Conservation (phyloP, 2,113 vertebrate species). For the Pseudorasbora parva region DNA sequence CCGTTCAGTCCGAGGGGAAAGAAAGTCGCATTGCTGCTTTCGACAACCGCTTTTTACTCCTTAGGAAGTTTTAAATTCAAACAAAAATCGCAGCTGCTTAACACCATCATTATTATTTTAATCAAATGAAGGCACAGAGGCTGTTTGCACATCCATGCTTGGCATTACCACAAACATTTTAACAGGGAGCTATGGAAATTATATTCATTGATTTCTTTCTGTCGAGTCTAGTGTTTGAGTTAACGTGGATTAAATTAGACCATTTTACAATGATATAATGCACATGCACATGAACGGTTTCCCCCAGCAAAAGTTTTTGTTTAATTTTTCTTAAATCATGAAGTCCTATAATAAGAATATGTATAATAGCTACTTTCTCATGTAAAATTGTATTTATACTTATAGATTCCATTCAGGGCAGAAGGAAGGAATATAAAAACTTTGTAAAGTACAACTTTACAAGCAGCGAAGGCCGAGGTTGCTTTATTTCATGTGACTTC, state of each 20-base stretch:
- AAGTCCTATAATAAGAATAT: not conserved
- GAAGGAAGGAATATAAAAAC: not conserved
- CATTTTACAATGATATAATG: conserved; percentile 44
- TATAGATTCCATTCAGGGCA: not conserved
- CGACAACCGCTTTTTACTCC: not conserved
- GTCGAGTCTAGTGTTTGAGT: conserved; percentile 69
- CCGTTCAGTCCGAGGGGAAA: not conserved
- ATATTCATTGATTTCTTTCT: conserved; percentile 70
- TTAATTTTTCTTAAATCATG: not conserved
- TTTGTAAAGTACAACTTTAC: not conserved
- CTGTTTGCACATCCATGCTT: conserved; percentile 61
- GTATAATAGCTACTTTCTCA: not conserved
- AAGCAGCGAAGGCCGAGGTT: no score
- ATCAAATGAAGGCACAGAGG: conserved; percentile 70
- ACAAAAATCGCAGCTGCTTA: conserved; percentile 71
- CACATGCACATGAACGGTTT: conserved; percentile 3
- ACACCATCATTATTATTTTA: conserved; percentile 73
- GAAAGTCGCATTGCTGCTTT: not conserved
- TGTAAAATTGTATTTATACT: not conserved
- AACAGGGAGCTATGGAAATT: conserved; percentile 66
- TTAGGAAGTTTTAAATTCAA: conserved; percentile 62
- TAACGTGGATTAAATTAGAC: conserved; percentile 68
- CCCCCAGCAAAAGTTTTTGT: not conserved
- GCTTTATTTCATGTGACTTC: no score
- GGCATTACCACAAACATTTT: conserved; percentile 64